A percentile compares a stretch with the other conserved stretches of the same genome.
Conservation (phyloP, 2,888 invertebrate species). For the Hydrotaea diabolus region DNA sequence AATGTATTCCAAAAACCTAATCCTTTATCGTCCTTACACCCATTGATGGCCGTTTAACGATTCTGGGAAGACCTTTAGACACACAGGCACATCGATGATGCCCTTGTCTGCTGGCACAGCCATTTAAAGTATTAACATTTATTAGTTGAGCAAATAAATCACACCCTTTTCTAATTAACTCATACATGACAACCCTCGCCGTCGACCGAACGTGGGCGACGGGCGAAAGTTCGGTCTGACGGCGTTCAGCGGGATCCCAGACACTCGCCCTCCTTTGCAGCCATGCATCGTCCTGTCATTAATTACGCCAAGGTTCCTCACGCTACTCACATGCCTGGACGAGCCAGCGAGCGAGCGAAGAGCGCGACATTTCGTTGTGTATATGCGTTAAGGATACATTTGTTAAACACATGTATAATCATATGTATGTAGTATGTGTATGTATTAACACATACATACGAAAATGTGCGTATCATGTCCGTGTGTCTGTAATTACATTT, state of each 20-base stretch:
- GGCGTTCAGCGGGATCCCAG: too few species aligned
- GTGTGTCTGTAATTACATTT: conserved; percentile 49
- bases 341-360: too few species aligned
- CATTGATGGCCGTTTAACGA: neutral
- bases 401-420: neutral
- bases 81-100: neutral
- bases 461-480: neutral
- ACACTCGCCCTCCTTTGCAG: too few species aligned
- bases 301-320: conserved; percentile 10
- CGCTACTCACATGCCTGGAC: neutral
- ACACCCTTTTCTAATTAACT: conserved; percentile 34
- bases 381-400: neutral
- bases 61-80: too few species aligned
- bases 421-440: neutral
- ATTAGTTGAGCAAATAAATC: conserved; percentile 28
- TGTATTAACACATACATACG: neutral
- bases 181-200: neutral
- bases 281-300: neutral
- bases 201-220: too few species aligned
- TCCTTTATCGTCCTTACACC: neutral
- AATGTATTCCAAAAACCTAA: neutral
- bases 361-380: neutral
- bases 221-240: too few species aligned
- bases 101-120: neutral
- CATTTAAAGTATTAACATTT: neutral